phyloP scores from a whole-genome alignment of 2,888 invertebrate genomes.

The Parnassius smintheus region DNA sequence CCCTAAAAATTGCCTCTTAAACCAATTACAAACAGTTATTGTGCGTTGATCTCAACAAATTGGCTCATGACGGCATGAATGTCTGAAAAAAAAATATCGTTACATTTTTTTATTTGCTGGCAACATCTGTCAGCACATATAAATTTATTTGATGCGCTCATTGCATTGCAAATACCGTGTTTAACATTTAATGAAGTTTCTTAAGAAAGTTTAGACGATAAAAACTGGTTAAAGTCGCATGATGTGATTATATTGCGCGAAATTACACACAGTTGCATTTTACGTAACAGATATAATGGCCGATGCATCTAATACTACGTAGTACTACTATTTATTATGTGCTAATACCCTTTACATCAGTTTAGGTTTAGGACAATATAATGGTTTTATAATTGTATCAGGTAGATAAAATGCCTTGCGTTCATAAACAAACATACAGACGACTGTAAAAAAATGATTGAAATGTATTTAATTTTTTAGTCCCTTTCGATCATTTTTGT shows the following conservation, averaged over 20 bases:
- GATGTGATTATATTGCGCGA: conserved; percentile 18
- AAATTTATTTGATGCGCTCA: conserved; percentile 9
- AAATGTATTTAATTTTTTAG: no score
- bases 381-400: no score
- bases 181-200: conserved; percentile 26
- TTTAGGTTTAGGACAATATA: no score
- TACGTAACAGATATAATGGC: conserved; percentile 1
- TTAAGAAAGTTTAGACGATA: conserved; percentile 25
- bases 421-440: no score
- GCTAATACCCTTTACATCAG: no score
- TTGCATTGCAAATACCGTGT: conserved; percentile 8
- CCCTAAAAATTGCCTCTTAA: no score
- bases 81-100: background rate
- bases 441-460: no score
- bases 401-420: no score
- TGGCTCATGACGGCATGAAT: background rate
- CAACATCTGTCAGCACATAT: background rate
- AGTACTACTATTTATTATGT: no score
- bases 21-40: no score
- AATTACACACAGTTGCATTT: conserved; percentile 7
- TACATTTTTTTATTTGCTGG: background rate
- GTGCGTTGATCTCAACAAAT: background rate
- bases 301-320: no score
- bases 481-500: no score
- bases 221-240: conserved; percentile 28